A percentile compares a stretch with the other conserved stretches of the same genome.
Evolutionary conservation across 2,113 vertebrate species (phyloP).

Genomic region (Etheostoma spectabile): DNA sequence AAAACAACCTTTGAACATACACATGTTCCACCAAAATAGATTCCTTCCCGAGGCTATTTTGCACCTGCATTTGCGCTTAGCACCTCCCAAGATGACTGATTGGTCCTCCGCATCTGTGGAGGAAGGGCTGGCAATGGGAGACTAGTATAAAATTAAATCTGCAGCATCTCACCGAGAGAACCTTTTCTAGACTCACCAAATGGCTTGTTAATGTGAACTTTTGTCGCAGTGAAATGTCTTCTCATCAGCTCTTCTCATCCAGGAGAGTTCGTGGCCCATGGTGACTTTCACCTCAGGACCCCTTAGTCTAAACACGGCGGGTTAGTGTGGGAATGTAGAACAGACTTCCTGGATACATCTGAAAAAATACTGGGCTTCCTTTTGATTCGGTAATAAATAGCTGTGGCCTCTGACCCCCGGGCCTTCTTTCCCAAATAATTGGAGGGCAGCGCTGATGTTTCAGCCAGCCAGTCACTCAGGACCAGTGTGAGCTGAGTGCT

Average conservation of each 20-base stretch:
- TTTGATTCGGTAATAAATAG: conserved; percentile 67
- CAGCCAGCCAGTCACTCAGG: conserved; percentile 20
- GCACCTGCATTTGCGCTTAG: no score
- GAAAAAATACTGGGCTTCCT: conserved; percentile 67
- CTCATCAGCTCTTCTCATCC: conserved; percentile 2
- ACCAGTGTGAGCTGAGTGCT: background rate
- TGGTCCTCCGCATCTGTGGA: no score
- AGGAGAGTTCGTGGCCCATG: conserved; percentile 13
- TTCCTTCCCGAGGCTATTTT: no score
- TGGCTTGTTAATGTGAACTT: background rate
- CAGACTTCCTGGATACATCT: conserved; percentile 69
- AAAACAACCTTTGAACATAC: no score
- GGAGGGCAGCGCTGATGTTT: conserved; percentile 40
- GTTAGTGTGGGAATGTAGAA: conserved; percentile 53
- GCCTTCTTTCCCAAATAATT: conserved; percentile 52
- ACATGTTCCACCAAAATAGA: no score
- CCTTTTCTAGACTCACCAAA: background rate
- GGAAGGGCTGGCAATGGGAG: no score
- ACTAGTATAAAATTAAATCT: background rate
- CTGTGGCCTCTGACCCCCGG: conserved; percentile 42
- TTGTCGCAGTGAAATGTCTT: background rate
- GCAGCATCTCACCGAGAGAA: background rate
- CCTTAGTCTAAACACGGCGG: conserved; percentile 57
- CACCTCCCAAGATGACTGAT: no score
- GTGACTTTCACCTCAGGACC: conserved; percentile 55